Percentiles rank a stretch among this genome's conserved stretches.
These are phyloP conservation scores for Ecliptopera silaceata DNA, from an alignment of 2,888 invertebrate genomes.

Conservation along the genomic window DNA sequence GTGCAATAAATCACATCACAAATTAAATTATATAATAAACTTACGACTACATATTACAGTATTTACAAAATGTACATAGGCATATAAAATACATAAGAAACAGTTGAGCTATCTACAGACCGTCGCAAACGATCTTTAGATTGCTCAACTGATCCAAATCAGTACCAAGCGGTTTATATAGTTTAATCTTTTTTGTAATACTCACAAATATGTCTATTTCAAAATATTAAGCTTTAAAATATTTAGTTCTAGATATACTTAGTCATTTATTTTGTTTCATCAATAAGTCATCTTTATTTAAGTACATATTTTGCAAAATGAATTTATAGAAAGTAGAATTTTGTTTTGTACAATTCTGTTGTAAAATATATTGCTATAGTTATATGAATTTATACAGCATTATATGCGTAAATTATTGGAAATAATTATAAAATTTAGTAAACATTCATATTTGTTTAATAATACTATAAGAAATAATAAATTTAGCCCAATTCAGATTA, in stretches of 20 bases:
- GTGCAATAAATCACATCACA: slow-evolving; percentile 52
- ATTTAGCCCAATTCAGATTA: slow-evolving; percentile 31
- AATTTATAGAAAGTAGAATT: neutral
- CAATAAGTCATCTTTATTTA: neutral
- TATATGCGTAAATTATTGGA: neutral
- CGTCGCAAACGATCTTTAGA: too few relatives aligned
- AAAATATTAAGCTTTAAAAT: slow-evolving; percentile 12
- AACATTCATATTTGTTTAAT: neutral
- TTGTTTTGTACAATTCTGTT: neutral
- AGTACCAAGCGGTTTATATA: too few relatives aligned
- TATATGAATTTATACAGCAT: neutral
- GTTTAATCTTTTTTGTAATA: slow-evolving; percentile 24
- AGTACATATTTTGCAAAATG: neutral
- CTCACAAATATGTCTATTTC: slow-evolving; percentile 4
- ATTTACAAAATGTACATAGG: too few relatives aligned
- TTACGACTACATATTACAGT: too few relatives aligned
- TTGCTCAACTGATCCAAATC: too few relatives aligned
- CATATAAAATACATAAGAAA: too few relatives aligned
- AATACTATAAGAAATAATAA: slow-evolving; percentile 20
- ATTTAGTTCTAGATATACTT: slow-evolving; percentile 1
- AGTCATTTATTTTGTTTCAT: slow-evolving; percentile 5
- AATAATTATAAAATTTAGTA: neutral
- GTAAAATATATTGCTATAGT: neutral
- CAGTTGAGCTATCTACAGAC: too few relatives aligned
- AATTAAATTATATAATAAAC: neutral